Conservation (phyloP, 2,888 invertebrate genomes). For the Deilephila elpenor region DNA sequence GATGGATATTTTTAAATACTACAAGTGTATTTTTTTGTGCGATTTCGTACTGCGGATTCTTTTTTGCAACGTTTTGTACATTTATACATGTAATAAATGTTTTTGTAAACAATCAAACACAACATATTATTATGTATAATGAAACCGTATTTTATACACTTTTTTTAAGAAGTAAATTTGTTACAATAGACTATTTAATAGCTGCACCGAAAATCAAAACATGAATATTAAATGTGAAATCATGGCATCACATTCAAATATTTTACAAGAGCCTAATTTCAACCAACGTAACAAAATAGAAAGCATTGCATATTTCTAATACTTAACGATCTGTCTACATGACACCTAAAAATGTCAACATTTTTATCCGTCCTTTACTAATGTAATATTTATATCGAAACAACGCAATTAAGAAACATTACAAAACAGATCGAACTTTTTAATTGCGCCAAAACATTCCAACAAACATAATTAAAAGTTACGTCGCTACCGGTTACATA, state of each 20-base stretch:
- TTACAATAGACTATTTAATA: too few species aligned
- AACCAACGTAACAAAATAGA: neutral
- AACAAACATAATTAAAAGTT: conserved; percentile 34
- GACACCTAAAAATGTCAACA: conserved; percentile 23
- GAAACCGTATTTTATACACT: too few species aligned
- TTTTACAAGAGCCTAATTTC: neutral
- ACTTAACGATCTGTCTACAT: neutral
- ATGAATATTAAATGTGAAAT: too few species aligned
- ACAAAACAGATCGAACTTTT: conserved; percentile 27
- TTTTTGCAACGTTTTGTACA: neutral
- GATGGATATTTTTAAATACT: neutral
- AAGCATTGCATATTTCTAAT: neutral
- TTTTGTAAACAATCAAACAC: too few species aligned
- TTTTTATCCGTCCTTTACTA: neutral
- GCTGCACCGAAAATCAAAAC: too few species aligned
- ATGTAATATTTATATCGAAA: conserved; percentile 9
- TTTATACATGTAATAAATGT: too few species aligned
- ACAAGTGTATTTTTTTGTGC: neutral
- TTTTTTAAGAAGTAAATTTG: too few species aligned
- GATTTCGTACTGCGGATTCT: neutral
- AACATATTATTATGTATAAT: too few species aligned
- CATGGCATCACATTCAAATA: neutral
- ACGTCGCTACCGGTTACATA: conserved; percentile 36
- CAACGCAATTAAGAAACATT: conserved; percentile 19
- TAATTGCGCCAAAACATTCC: conserved; percentile 29